These are phyloP conservation scores for Periophthalmus modestus DNA, from an alignment of 2,113 vertebrate genomes.

Conservation along the genomic window DNA sequence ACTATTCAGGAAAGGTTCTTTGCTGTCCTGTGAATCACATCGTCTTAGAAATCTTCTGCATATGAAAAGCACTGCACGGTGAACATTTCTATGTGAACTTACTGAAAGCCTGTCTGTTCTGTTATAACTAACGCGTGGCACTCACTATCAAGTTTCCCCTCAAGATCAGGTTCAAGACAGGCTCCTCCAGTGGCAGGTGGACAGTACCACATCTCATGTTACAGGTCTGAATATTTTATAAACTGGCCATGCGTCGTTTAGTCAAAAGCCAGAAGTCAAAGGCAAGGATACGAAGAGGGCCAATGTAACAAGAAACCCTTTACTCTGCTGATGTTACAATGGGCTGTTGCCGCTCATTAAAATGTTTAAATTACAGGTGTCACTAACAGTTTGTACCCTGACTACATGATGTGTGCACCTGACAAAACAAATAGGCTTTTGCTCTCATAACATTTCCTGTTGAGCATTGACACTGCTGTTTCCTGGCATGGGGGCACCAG, in stretches of 20 bases:
- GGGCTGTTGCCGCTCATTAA: slow-evolving; percentile 28
- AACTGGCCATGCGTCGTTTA: slow-evolving; percentile 20
- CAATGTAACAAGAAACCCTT: slow-evolving; percentile 45
- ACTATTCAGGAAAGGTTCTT: no score
- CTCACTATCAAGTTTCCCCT: slow-evolving; percentile 57
- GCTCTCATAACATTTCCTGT: slow-evolving; percentile 43
- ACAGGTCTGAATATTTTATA: slow-evolving; percentile 76
- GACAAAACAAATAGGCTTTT: slow-evolving; percentile 38
- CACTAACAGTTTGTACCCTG: not conserved
- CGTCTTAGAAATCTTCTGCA: not conserved
- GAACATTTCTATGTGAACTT: slow-evolving; percentile 23
- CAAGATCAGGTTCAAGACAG: slow-evolving; percentile 60
- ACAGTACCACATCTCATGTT: slow-evolving; percentile 51
- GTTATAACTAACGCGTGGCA: slow-evolving; percentile 49
- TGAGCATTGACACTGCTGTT: slow-evolving; percentile 43
- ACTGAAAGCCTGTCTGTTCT: slow-evolving; percentile 19
- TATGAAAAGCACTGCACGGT: not conserved
- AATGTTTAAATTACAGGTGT: slow-evolving; percentile 36
- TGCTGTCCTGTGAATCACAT: not conserved
- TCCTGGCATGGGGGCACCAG: slow-evolving; percentile 61
- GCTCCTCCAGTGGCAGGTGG: slow-evolving; percentile 47
- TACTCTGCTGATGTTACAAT: slow-evolving; percentile 30
- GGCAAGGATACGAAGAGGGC: slow-evolving; percentile 2
- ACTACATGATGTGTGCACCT: slow-evolving; percentile 11
- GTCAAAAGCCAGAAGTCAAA: slow-evolving; percentile 58